Evolutionary conservation across 2,797 vertebrate genomes (phyloP).

Genomic region (Gymnodraco acuticeps): DNA sequence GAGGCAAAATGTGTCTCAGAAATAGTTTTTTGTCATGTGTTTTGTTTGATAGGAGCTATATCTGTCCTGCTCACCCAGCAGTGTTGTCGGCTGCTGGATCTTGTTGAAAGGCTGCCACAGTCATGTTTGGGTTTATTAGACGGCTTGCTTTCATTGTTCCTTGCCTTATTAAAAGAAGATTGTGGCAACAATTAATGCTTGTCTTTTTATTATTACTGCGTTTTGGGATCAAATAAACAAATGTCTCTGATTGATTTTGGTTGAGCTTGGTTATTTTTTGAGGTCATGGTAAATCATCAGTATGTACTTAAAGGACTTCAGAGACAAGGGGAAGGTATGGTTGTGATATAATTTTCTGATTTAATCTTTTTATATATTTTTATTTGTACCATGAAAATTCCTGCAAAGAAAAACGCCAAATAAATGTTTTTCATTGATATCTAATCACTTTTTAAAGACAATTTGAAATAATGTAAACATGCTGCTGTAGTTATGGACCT

Average conservation of each 20-base stretch:
- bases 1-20: conserved; percentile 34
- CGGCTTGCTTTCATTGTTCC: not conserved
- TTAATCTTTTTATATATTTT: not conserved
- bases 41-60: conserved; percentile 54
- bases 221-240: not conserved
- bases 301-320: not conserved
- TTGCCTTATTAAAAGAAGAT: not conserved
- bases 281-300: too few relatives aligned
- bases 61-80: conserved; percentile 46
- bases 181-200: not conserved
- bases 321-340: too few relatives aligned
- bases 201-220: not conserved
- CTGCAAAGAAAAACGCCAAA: not conserved
- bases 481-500: not conserved
- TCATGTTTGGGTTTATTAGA: conserved; percentile 43
- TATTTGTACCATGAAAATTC: not conserved
- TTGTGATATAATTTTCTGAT: not conserved
- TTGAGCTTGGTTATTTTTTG: too few relatives aligned
- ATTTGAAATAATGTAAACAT: not conserved
- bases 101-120: conserved; percentile 40
- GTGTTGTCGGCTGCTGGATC: conserved; percentile 37
- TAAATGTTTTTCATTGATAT: not conserved
- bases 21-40: conserved; percentile 47
- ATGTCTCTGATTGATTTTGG: not conserved
- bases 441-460: not conserved